Base-by-base conservation (phyloP, 2,888 invertebrate species). In the Antheraea assamensis region DNA sequence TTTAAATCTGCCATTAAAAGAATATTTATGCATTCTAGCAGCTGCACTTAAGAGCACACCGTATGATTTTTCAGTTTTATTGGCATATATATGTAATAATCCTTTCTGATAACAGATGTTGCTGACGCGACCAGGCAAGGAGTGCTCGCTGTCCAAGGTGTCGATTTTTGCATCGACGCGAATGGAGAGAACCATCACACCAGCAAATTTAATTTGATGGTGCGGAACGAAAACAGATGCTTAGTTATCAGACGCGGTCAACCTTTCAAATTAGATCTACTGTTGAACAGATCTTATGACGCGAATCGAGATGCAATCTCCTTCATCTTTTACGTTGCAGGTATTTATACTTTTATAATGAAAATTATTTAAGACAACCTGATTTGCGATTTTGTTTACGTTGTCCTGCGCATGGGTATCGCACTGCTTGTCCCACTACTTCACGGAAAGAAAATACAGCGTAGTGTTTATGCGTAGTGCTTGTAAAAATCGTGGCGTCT, bases 211-310 rank as follows among this genome's bases (percentile, higher is more conserved):
- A 96, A 97, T 82, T 89, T 97, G 81, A 97, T 97, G 96, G 95
- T 95, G 75, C 94, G 96, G 74, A 85, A 84, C n/a, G 90, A 88
- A 71, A 92, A 92, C 84, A 95, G 96, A 70, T 95, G 96, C 77
- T 94, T 98, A 71, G 97, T 99, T 0, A 95, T 98, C 13, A 95
- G 98, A 76, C 95, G 98, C 77, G 98, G 98, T 13, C 98, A 98
- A 88, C 94, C 96, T 35, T 98, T 99, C 90, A 95, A 95, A 83
- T 87, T 98, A 70, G 96, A 96, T 81, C 93, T 98, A 73, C 95
- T 95, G 21, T 95, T 98, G 75, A 97, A 96, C 83, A 95, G 98
- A 72, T 96, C 96, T 21, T 98, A 97, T 88, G 96, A 97, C 81
- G 95, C 96, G 30, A 95, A 94, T 24, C 96, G 93, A 83, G 98